These are phyloP conservation scores for Pogonus chalceus DNA, from an alignment of 1,140 invertebrate species.

Conservation along the genomic window DNA sequence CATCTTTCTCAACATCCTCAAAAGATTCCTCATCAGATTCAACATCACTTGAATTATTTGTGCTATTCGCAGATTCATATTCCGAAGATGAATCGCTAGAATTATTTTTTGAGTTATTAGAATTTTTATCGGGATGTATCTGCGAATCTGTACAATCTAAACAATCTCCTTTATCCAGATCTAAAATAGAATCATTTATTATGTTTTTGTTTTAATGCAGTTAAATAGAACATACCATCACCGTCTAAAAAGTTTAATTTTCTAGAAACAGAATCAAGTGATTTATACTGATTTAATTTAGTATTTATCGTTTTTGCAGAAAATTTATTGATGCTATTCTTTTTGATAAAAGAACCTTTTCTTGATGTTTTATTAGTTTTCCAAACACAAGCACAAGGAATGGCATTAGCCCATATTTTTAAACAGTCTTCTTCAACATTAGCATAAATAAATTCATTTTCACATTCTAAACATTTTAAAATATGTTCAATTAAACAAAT, in stretches of 20 bases:
- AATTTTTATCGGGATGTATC: neutral
- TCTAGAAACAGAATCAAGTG: neutral
- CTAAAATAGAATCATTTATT: neutral
- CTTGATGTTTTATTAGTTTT: conserved; percentile 31
- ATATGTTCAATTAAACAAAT: conserved; percentile 7
- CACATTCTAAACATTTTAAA: neutral
- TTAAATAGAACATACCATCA: neutral
- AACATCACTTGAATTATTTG: conserved; percentile 16
- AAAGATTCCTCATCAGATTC: conserved; percentile 31
- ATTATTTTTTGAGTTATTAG: neutral
- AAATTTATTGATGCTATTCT: conserved; percentile 1
- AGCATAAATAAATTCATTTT: neutral
- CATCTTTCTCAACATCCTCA: conserved; percentile 41
- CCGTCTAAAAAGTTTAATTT: neutral
- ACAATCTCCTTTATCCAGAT: neutral
- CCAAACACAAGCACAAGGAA: conserved; percentile 36
- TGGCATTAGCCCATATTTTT: conserved; percentile 40
- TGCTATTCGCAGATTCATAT: neutral
- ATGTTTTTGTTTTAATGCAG: neutral
- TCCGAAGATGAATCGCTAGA: neutral
- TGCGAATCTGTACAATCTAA: neutral
- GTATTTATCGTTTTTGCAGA: neutral
- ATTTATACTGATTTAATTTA: neutral
- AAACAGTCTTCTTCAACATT: conserved; percentile 39
- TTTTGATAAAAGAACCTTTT: conserved; percentile 16